A percentile compares a stretch with the other conserved stretches of the same genome.
phyloP scores from a whole-genome alignment of 2,888 invertebrate species.

The Diogma glabrata region DNA sequence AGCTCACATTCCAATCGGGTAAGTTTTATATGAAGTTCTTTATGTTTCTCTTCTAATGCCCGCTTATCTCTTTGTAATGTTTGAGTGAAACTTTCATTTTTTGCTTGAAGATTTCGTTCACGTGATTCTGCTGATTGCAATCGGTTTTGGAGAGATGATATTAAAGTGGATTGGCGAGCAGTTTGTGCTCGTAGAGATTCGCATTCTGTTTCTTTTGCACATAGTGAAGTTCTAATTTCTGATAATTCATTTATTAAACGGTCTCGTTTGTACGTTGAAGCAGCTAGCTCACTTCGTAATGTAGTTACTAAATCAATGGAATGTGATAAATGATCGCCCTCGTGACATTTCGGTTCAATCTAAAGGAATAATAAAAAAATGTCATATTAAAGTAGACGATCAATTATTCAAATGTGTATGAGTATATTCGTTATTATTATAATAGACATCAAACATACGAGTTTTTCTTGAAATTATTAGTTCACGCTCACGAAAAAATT shows the following conservation, averaged over 20 bases:
- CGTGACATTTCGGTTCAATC: conserved; percentile 22
- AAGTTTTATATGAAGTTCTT: conserved; percentile 63
- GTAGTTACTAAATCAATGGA: conserved; percentile 59
- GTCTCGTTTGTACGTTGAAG: conserved; percentile 72
- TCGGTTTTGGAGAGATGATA: conserved; percentile 66
- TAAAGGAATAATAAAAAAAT: background rate
- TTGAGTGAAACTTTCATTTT: conserved; percentile 55
- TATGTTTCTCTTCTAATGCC: conserved; percentile 60
- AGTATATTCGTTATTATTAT: too few species aligned
- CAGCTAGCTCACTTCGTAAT: conserved; percentile 72
- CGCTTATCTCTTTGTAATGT: conserved; percentile 63
- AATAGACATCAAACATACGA: too few species aligned
- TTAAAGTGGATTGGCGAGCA: conserved; percentile 69
- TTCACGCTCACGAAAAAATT: too few species aligned
- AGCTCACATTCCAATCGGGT: conserved; percentile 60
- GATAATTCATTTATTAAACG: conserved; percentile 63
- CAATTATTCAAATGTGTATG: too few species aligned
- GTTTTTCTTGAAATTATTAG: too few species aligned
- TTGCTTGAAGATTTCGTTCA: conserved; percentile 54
- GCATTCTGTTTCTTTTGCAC: conserved; percentile 62
- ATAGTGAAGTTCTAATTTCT: conserved; percentile 57
- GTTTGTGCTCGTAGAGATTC: conserved; percentile 76
- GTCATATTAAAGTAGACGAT: too few species aligned
- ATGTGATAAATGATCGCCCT: conserved; percentile 21
- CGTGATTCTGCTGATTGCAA: conserved; percentile 68